Conservation (phyloP, 1,140 invertebrate species). For the Himalopsyche phryganea region DNA sequence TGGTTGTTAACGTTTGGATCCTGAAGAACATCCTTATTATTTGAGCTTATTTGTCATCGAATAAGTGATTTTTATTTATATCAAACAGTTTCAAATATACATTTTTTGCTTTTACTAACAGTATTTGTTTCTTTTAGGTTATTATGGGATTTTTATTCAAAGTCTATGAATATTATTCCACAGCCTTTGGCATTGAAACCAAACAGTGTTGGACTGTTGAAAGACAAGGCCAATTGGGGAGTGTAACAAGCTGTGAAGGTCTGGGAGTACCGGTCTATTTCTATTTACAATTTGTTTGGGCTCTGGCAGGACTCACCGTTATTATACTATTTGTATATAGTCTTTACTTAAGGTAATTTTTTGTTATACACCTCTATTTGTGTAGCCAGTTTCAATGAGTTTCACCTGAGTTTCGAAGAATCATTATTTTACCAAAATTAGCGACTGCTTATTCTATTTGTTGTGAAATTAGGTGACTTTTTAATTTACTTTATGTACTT, state of each 20-base stretch:
- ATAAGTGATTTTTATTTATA: too few relatives aligned
- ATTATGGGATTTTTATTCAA: constrained; percentile 21
- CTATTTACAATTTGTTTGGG: constrained; percentile 69
- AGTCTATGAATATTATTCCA: constrained; percentile 23
- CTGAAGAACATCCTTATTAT: too few relatives aligned
- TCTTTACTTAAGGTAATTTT: constrained; percentile 42
- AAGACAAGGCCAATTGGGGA: constrained; percentile 58
- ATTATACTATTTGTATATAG: constrained; percentile 63
- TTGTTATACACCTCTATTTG: neutral
- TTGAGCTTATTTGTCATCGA: too few relatives aligned
- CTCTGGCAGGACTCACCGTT: constrained; percentile 61
- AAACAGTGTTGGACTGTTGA: constrained; percentile 62
- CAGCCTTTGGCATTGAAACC: constrained; percentile 36
- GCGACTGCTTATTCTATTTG: too few relatives aligned
- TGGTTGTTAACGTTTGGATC: too few relatives aligned
- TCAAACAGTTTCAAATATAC: too few relatives aligned
- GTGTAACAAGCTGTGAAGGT: constrained; percentile 76
- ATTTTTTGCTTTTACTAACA: too few relatives aligned
- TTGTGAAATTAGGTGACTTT: too few relatives aligned
- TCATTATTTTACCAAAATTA: too few relatives aligned
- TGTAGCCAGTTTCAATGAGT: neutral
- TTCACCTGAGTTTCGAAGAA: too few relatives aligned
- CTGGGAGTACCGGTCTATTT: constrained; percentile 72
- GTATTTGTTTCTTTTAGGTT: constrained; percentile 18
- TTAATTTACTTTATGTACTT: too few relatives aligned